These are phyloP conservation scores for Todiramphus saurophagus DNA, from an alignment of 2,113 vertebrate genomes.

Conservation along the genomic window DNA sequence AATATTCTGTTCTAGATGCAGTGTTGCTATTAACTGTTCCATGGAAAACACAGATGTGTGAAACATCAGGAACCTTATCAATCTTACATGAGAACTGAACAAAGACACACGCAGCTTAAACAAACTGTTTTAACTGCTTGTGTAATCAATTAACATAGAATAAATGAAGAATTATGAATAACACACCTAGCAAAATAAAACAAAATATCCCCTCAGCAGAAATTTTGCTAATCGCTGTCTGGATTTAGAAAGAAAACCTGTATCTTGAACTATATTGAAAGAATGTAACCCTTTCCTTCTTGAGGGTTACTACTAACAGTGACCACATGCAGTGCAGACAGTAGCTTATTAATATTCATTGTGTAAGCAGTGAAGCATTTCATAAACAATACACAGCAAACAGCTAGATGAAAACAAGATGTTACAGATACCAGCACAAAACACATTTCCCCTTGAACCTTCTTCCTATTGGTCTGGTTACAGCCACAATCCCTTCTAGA, in stretches of 20 bases:
- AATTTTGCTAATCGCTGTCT: neutral
- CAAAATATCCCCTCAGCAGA: neutral
- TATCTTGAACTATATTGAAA: neutral
- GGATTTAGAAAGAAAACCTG: neutral
- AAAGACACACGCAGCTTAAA: neutral
- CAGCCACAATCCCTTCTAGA: neutral
- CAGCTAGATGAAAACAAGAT: neutral
- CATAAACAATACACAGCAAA: neutral
- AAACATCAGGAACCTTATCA: neutral
- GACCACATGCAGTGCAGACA: neutral
- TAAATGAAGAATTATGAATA: neutral
- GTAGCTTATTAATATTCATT: neutral
- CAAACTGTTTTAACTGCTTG: neutral
- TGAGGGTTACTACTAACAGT: neutral
- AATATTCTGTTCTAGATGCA: neutral
- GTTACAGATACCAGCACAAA: neutral
- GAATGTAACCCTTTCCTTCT: neutral
- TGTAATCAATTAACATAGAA: neutral
- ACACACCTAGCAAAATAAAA: neutral
- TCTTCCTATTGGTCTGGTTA: neutral
- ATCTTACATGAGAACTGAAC: neutral
- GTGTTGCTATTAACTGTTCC: neutral
- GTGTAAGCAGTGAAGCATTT: neutral
- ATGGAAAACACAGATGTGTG: neutral
- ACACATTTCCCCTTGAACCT: neutral